Evolutionary conservation across 2,888 invertebrate genomes (phyloP), one percentile per base, ranked within the genome.

Genomic region (Acrocyrtus sp.): DNA sequence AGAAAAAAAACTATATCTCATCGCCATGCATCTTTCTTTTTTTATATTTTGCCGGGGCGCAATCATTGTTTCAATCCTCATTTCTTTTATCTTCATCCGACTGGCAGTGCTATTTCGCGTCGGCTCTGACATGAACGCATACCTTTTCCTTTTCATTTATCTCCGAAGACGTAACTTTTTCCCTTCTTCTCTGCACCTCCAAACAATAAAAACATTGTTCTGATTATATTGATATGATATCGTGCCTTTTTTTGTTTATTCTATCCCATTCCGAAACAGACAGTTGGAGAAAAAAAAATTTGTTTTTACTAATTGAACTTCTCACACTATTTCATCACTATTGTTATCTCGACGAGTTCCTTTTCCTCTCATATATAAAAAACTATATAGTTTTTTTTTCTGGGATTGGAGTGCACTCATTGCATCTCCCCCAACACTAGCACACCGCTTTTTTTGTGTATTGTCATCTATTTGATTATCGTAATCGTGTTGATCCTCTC

Each of bases 1-100:
- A n/a, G 63, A 47, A 57, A 54, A 65, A 70, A 62, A n/a, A n/a
- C n/a, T n/a, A n/a, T n/a, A 70, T 57, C 63, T 61, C 70, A 63
- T 70, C 70, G 61, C 34, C 70, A 63, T 69, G 62, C 22, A 56
- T 69, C 69, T 69, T 69, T 69, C 29, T 51, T 29, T 53, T 21
- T 39, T 24, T 21, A 29, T 65, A n/a, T 45, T 26, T 50, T 12
- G 34, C 48, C n/a, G 41, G 50, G 41, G 47, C 53, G 56, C 56
- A 60, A 47, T 43, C 39, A 48, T 57, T 63, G 63, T 63, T 70
- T 70, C 58, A n/a, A n/a, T 41, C 53, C 29, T 56, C 34, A 57
- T 61, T 60, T 29, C 67, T 63, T 70, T 70, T 63, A 70, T 70
- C 70, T 70, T 70, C 51, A 27, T 34, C 70, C 70, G 70, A 70